These are phyloP conservation scores for Leptobrachium ailaonicum DNA, from an alignment of 2,113 vertebrate species.

Conservation along the genomic window DNA sequence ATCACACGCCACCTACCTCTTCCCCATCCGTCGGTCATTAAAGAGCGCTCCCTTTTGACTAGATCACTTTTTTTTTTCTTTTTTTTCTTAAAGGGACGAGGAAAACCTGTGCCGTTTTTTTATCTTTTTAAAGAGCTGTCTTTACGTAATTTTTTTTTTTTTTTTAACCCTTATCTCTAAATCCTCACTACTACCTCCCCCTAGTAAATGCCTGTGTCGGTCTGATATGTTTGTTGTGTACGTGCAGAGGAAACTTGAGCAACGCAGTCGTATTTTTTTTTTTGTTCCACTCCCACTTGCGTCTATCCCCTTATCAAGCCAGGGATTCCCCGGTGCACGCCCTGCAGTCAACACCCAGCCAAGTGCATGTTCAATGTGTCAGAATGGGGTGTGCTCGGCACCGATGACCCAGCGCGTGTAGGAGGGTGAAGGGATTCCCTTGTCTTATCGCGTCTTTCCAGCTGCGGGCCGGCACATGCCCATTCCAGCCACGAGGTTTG, in stretches of 20 bases:
- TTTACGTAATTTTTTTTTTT: background rate
- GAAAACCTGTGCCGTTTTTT: background rate
- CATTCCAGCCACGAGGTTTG: background rate
- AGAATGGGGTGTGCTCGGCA: conserved; percentile 2
- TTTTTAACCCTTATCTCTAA: background rate
- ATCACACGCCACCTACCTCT: too few species aligned
- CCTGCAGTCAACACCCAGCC: conserved; percentile 7
- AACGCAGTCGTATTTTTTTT: background rate
- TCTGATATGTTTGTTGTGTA: conserved; percentile 3
- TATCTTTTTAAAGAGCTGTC: background rate
- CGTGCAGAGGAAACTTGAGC: background rate
- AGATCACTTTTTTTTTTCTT: too few species aligned
- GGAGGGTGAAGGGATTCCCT: conserved; percentile 44
- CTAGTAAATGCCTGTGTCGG: background rate
- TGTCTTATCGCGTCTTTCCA: conserved; percentile 17
- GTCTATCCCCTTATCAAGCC: conserved; percentile 3
- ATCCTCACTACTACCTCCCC: background rate
- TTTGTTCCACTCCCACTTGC: background rate
- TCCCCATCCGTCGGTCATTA: too few species aligned
- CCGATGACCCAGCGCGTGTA: background rate
- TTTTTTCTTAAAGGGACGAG: too few species aligned
- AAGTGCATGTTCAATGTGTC: conserved; percentile 18
- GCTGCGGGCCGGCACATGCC: background rate
- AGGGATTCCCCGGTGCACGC: conserved; percentile 16
- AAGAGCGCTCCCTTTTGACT: too few species aligned